Percentiles rank a stretch among this genome's conserved stretches.
These are phyloP conservation scores for Triplophysa rosa DNA, from an alignment of 2,113 vertebrate species.

Conservation along the genomic window DNA sequence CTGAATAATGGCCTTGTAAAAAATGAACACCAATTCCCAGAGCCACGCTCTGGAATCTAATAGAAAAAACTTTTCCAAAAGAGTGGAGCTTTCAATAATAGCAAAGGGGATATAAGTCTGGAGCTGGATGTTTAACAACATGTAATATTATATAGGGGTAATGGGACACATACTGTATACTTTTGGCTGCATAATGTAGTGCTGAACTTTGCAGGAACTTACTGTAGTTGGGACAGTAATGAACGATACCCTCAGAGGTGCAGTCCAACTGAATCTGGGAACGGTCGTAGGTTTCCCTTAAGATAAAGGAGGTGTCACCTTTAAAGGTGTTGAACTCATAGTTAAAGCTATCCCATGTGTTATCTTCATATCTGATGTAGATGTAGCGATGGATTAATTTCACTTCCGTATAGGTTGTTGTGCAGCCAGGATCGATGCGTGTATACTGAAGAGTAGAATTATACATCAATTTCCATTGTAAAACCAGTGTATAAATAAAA, in stretches of 20 bases:
- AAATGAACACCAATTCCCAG: no score
- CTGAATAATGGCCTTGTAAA: no score
- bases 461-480: background rate
- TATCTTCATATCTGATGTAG: background rate
- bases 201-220: background rate
- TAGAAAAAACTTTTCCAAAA: no score
- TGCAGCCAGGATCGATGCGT: background rate
- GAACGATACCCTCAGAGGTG: background rate
- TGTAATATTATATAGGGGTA: no score
- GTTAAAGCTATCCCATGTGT: background rate
- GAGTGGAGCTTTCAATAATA: no score
- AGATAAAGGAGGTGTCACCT: constrained; percentile 19
- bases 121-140: no score
- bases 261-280: background rate
- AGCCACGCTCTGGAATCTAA: no score
- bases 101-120: no score
- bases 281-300: background rate
- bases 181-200: background rate
- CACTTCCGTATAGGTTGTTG: background rate
- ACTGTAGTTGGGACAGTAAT: constrained; percentile 12
- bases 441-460: background rate
- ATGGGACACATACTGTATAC: background rate
- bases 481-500: background rate
- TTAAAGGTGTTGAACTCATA: background rate
- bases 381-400: background rate